Base-by-base conservation (phyloP, 2,888 invertebrate species). In the Poecilobothrus nobilitatus region DNA sequence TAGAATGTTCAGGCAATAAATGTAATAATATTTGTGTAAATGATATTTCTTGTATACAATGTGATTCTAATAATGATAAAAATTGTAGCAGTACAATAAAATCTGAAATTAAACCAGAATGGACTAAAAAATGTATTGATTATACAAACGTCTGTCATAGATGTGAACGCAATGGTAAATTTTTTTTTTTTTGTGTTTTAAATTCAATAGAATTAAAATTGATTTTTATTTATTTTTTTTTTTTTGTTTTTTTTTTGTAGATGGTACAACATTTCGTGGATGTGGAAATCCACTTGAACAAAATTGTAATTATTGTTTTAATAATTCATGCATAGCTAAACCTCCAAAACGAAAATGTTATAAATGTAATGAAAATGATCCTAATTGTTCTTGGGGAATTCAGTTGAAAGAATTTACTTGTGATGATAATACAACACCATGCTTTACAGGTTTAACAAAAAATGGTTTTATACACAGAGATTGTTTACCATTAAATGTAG, bases 271-370 rank as follows among this genome's bases (percentile, higher is more conserved):
- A 18, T 4, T 63, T 27, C 63, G 63, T 4, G 63, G 63, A 15
- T 63, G 63, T 18, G 63, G 63, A 27, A 27, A 27, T 12, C 18
- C 63, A 63, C 4, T 2, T 9, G 18, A 15, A 15, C 1, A 7
- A 33, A 27, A 63, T 63, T 63, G 63, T 63, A 63, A 63, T 63
- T 63, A 7, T 20, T 63, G 63, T 63, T 63, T 18, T 63, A 27
- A 12, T 27, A 18, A 63, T 27, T 27, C 10, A 2, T 63, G 63
- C 27, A 63, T 9, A 27, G 63, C 63, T 21, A 5, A 27, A 21
- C 15, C 27, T 15, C 5, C 12, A 63, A 3, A 15, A 9, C 22
- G 27, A 4, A 15, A 3, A 63, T 63, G 63, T 27, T 63, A 63
- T 27, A 63, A 27, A 63, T 63, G 63, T 63, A 20, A 15, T 63